A percentile compares a stretch with the other conserved stretches of the same genome.
Evolutionary conservation across 2,113 vertebrate genomes (phyloP).

Genomic region (Asarcornis scutulata): DNA sequence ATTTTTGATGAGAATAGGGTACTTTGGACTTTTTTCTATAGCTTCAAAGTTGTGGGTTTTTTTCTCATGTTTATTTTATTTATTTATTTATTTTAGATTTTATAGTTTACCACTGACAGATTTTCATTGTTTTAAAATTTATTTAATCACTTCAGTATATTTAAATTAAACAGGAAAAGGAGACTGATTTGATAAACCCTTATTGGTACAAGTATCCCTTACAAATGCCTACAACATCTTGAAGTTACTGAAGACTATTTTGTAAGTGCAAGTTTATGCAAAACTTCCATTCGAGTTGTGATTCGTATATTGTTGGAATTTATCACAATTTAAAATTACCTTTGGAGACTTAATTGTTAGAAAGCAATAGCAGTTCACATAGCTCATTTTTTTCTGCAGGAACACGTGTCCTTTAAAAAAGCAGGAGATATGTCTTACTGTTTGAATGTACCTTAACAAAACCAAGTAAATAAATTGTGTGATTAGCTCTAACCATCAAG

Average conservation of each 20-base stretch:
- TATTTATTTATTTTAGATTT: background rate
- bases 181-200: background rate
- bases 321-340: background rate
- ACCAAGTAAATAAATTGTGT: fast-evolving
- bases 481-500: fast-evolving
- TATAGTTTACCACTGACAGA: background rate
- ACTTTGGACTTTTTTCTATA: background rate
- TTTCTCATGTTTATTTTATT: background rate
- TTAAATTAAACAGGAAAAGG: background rate
- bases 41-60: background rate
- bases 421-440: fast-evolving
- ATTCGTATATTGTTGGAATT: background rate
- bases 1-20: background rate
- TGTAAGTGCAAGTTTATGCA: background rate
- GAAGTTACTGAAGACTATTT: background rate
- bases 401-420: background rate
- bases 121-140: background rate
- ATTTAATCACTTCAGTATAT: background rate
- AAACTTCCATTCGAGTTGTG: background rate
- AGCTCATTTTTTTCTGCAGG: background rate
- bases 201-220: background rate
- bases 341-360: background rate
- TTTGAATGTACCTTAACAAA: too few relatives aligned
- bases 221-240: background rate
- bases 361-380: background rate